These are phyloP conservation scores for Blennius ocellaris DNA, from an alignment of 2,113 vertebrate genomes.

Conservation along the genomic window DNA sequence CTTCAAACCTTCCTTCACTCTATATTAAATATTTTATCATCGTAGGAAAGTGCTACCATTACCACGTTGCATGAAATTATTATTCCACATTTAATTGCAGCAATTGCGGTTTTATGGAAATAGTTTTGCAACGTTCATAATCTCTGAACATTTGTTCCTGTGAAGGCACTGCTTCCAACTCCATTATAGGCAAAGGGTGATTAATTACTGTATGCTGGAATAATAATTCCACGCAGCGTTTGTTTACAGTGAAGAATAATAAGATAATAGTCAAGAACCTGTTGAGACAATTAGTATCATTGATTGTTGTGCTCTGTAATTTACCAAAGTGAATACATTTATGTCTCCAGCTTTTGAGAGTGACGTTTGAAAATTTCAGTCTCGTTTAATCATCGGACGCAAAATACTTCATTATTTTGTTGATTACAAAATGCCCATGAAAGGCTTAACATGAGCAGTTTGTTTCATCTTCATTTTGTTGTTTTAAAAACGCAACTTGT, in stretches of 20 bases:
- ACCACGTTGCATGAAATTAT: conserved; percentile 6
- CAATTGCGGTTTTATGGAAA: conserved; percentile 10
- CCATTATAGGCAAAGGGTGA: conserved; percentile 47
- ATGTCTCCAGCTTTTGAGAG: background rate
- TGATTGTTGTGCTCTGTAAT: conserved; percentile 33
- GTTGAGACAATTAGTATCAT: conserved; percentile 52
- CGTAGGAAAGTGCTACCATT: conserved; percentile 47
- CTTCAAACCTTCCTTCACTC: conserved; percentile 43
- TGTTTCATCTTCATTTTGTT: background rate
- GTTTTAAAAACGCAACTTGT: conserved; percentile 2
- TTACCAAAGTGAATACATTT: background rate
- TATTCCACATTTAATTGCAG: conserved; percentile 21
- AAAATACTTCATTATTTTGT: background rate
- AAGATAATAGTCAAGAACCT: conserved; percentile 53
- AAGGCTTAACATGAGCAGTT: background rate
- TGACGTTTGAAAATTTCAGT: background rate
- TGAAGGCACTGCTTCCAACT: conserved; percentile 16
- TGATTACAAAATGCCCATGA: conserved; percentile 12
- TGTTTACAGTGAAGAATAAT: conserved; percentile 69
- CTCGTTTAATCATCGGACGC: background rate
- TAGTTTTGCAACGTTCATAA: conserved; percentile 16
- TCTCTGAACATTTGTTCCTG: conserved; percentile 14
- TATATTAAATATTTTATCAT: conserved; percentile 47
- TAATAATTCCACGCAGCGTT: conserved; percentile 53
- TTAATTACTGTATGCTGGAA: conserved; percentile 55